These are phyloP conservation scores for Melanotaenia boesemani DNA, from an alignment of 2,797 vertebrate genomes.

Conservation along the genomic window DNA sequence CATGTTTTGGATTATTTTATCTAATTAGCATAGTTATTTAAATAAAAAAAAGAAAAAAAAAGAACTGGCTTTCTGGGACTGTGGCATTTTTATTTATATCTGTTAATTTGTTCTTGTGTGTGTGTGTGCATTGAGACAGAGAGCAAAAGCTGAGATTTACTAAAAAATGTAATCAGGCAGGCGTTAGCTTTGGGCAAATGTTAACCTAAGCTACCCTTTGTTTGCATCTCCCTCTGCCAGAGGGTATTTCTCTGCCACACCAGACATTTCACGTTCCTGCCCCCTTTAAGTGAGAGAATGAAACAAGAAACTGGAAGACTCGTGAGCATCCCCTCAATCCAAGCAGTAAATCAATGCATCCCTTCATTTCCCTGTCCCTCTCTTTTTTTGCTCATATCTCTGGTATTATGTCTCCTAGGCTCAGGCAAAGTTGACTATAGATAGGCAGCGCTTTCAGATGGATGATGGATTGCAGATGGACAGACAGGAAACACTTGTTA, in stretches of 20 bases:
- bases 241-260: slow-evolving; percentile 59
- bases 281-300: slow-evolving; percentile 42
- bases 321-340: slow-evolving; percentile 50
- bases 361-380: slow-evolving; percentile 2
- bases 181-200: slow-evolving; percentile 59
- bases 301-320: slow-evolving; percentile 57
- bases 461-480: slow-evolving; percentile 2
- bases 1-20: slow-evolving; percentile 63
- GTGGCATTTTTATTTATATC: slow-evolving; percentile 42
- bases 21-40: slow-evolving; percentile 60
- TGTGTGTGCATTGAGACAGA: slow-evolving; percentile 5
- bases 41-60: slow-evolving; percentile 42
- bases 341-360: slow-evolving; percentile 32
- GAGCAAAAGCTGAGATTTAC: slow-evolving; percentile 20
- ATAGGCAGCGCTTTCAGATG: slow-evolving; percentile 28
- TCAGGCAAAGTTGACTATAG: slow-evolving; percentile 37
- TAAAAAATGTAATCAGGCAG: slow-evolving; percentile 55
- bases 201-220: slow-evolving; percentile 65
- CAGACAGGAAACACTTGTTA: slow-evolving; percentile 66
- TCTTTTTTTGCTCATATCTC: slow-evolving; percentile 43
- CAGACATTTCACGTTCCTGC: slow-evolving; percentile 57
- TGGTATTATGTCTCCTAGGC: slow-evolving; percentile 46
- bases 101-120: slow-evolving; percentile 16
- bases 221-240: slow-evolving; percentile 58
- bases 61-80: slow-evolving; percentile 25